phyloP scores from a whole-genome alignment of 2,797 vertebrate genomes.

The Thalassophryne amazonica region DNA sequence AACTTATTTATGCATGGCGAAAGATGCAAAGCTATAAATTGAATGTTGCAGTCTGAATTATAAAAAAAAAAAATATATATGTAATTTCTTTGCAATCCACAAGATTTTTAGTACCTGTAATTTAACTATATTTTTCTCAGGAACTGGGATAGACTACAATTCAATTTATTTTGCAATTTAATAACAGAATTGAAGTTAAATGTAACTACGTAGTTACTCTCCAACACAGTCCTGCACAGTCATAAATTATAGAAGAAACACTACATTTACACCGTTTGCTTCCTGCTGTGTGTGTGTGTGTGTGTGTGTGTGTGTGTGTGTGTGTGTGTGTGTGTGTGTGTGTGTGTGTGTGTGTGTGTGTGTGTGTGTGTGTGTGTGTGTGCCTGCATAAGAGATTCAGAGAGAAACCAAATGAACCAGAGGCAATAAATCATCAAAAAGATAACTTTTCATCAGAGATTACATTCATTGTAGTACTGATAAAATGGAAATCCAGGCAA shows the following conservation, averaged over 20 bases:
- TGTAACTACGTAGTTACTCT: too few species aligned
- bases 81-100: too few species aligned
- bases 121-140: too few species aligned
- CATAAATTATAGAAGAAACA: not conserved
- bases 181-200: too few species aligned
- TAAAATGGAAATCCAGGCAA: conserved; percentile 28
- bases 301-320: not conserved
- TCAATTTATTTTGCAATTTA: too few species aligned
- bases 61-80: too few species aligned
- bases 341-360: not conserved
- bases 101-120: too few species aligned
- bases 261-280: not conserved
- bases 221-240: not conserved
- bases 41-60: too few species aligned
- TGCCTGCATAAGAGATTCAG: not conserved
- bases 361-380: not conserved
- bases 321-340: not conserved
- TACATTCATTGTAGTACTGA: conserved; percentile 34
- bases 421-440: conserved; percentile 43
- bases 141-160: too few species aligned
- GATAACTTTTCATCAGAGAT: conserved; percentile 32
- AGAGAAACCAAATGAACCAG: conserved; percentile 1
- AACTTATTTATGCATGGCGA: too few species aligned
- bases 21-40: too few species aligned
- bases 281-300: not conserved